Conservation (phyloP, 2,113 vertebrate species). For the Cyprinodon brontotheroides region DNA sequence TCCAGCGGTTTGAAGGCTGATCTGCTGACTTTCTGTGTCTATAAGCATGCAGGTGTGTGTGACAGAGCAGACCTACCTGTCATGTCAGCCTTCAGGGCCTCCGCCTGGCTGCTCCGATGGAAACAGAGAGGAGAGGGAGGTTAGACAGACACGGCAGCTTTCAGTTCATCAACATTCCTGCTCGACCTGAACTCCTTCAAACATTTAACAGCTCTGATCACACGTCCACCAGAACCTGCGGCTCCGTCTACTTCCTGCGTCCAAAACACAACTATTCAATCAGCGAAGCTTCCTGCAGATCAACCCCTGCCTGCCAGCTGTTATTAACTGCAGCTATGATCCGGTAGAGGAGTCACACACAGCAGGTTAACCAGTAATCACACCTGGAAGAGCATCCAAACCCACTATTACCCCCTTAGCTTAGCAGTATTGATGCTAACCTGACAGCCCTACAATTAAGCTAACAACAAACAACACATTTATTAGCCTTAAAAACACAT, state of each 20-base stretch:
- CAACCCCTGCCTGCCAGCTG: no score
- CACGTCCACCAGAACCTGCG: neutral
- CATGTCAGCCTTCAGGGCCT: slow-evolving; percentile 99
- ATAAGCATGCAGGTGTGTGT: neutral
- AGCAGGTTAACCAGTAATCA: fast-evolving
- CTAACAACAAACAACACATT: slow-evolving; percentile 19
- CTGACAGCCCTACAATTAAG: slow-evolving; percentile 42
- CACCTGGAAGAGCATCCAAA: neutral
- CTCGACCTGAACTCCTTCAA: neutral
- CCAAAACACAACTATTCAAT: neutral
- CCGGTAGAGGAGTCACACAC: neutral
- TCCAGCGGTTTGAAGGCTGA: neutral
- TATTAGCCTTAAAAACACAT: slow-evolving; percentile 42
- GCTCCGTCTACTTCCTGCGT: slow-evolving; percentile 30
- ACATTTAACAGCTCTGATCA: neutral
- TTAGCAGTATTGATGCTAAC: slow-evolving; percentile 24
- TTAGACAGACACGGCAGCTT: slow-evolving; percentile 24
- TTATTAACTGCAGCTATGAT: neutral
- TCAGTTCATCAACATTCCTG: slow-evolving; percentile 12
- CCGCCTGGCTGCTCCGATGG: slow-evolving; percentile 91
- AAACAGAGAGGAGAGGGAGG: slow-evolving; percentile 52
- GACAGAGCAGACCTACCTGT: slow-evolving; percentile 82
- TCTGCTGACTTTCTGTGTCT: neutral
- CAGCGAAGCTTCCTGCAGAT: neutral
- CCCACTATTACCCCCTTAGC: no score